phyloP scores from a whole-genome alignment of 2,888 invertebrate species.

The Pammene aurita region DNA sequence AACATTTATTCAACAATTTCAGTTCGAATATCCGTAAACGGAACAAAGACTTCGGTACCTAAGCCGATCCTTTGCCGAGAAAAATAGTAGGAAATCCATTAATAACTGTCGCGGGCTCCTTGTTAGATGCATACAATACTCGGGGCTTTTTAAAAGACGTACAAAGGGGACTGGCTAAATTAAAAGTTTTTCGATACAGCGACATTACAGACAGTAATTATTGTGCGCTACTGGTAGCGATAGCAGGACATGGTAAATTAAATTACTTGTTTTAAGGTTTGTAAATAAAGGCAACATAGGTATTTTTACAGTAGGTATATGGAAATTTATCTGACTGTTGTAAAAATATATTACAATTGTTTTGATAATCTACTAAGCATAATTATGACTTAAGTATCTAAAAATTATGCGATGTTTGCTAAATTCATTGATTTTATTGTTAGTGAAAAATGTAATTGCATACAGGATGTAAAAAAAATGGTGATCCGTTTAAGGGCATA shows the following conservation, averaged over 20 bases:
- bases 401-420: too few species aligned
- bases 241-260: constrained; percentile 16
- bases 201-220: constrained; percentile 81
- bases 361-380: too few species aligned
- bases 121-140: constrained; percentile 84
- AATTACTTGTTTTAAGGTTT: not conserved
- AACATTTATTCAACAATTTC: constrained; percentile 44
- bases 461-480: too few species aligned
- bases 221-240: constrained; percentile 63
- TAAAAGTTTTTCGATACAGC: constrained; percentile 82
- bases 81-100: constrained; percentile 81
- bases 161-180: constrained; percentile 82
- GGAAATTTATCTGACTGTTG: too few species aligned
- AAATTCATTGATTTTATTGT: too few species aligned
- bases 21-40: constrained; percentile 52
- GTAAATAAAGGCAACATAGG: too few species aligned
- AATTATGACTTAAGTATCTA: too few species aligned
- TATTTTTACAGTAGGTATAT: too few species aligned
- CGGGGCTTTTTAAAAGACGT: constrained; percentile 81
- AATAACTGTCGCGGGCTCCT: constrained; percentile 81
- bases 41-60: constrained; percentile 72
- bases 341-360: too few species aligned
- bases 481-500: too few species aligned
- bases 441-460: too few species aligned
- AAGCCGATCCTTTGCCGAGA: constrained; percentile 79